phyloP scores from a whole-genome alignment of 2,113 vertebrate species.

The Campylomormyrus numenius region DNA sequence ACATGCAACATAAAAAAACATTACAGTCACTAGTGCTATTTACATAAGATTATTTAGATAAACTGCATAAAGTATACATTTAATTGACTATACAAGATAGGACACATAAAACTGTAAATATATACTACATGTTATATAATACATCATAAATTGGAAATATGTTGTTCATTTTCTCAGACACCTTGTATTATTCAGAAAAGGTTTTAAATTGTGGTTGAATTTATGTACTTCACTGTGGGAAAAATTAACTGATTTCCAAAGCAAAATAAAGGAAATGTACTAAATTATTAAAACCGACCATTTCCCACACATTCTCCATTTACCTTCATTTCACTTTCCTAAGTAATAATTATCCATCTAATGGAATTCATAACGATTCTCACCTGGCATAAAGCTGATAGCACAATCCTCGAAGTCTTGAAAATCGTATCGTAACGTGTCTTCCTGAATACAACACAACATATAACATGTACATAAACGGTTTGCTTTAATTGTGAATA shows the following conservation, averaged over 20 bases:
- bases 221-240: neutral
- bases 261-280: neutral
- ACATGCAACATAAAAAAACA: neutral
- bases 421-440: conserved; percentile 51
- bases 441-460: conserved; percentile 36
- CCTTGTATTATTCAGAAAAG: neutral
- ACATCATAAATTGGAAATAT: neutral
- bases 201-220: neutral
- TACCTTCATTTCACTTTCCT: neutral
- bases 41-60: neutral
- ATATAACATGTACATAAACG: conserved; percentile 5
- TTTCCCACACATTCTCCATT: neutral
- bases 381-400: conserved; percentile 68
- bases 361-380: conserved; percentile 36
- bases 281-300: neutral
- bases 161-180: neutral
- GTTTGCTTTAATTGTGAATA: neutral
- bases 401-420: conserved; percentile 70
- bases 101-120: neutral
- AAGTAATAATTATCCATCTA: neutral
- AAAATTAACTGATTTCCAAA: neutral
- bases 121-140: neutral
- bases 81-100: neutral
- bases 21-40: neutral
- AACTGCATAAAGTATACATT: neutral